phyloP scores from a whole-genome alignment of 2,113 vertebrate genomes.

The Pterophyllum scalare region DNA sequence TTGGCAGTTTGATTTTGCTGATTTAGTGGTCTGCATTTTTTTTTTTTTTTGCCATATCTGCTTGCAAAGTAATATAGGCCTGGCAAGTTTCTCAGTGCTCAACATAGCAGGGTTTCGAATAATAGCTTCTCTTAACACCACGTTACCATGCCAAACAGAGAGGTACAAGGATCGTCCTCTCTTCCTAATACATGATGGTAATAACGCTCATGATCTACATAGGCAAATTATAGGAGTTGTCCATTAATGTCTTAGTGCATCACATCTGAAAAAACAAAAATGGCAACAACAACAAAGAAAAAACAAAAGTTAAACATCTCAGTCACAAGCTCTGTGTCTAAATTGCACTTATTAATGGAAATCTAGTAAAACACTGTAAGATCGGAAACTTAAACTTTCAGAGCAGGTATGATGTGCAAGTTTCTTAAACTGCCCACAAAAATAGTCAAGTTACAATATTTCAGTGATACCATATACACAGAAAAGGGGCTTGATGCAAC shows the following conservation, averaged over 20 bases:
- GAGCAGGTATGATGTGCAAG: background rate
- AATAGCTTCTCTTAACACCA: background rate
- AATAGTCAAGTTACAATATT: background rate
- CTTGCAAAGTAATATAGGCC: background rate
- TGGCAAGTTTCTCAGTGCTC: background rate
- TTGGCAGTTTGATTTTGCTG: no score
- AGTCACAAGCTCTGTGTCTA: background rate
- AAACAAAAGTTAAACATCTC: background rate
- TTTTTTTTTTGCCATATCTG: background rate
- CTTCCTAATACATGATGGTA: background rate
- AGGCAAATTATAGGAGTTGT: background rate
- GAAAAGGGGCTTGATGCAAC: background rate
- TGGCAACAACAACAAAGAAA: no score
- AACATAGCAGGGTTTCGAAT: background rate
- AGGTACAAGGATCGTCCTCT: no score
- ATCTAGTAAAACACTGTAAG: background rate
- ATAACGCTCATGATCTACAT: background rate
- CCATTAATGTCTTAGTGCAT: background rate
- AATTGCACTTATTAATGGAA: background rate
- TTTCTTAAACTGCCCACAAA: background rate
- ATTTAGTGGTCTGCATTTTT: no score
- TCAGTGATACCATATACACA: background rate
- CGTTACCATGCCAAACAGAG: background rate
- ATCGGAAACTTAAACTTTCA: background rate
- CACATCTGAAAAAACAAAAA: background rate